Evolutionary conservation across 2,113 vertebrate species (phyloP).

Genomic region (Dunckerocampus dactyliophorus): DNA sequence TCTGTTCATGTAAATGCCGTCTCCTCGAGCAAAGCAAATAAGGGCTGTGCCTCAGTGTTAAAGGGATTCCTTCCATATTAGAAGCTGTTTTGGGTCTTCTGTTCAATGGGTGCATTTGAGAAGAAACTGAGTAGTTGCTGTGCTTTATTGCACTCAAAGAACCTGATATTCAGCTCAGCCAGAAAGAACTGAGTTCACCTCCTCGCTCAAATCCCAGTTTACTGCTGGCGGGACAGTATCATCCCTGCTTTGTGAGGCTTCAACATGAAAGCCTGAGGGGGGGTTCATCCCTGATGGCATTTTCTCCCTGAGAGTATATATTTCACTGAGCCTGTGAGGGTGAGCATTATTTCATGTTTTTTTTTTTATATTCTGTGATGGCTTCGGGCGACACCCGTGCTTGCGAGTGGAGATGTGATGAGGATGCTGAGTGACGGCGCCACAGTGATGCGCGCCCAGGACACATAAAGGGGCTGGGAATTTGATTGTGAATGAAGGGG

Average conservation of each 20-base stretch:
- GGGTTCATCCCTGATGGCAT: slow-evolving; percentile 17
- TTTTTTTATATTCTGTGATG: slow-evolving; percentile 1
- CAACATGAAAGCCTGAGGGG: slow-evolving; percentile 40
- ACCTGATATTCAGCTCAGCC: too few relatives aligned
- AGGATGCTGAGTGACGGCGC: slow-evolving; percentile 27
- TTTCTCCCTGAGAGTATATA: slow-evolving; percentile 23
- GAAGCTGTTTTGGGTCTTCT: too few relatives aligned
- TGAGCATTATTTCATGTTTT: slow-evolving; percentile 25
- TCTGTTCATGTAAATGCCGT: too few relatives aligned
- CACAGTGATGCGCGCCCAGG: slow-evolving; percentile 11
- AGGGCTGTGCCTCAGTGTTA: too few relatives aligned
- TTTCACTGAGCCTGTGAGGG: slow-evolving; percentile 34
- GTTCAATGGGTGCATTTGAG: too few relatives aligned
- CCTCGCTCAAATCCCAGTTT: slow-evolving; percentile 31
- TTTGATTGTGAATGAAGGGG: slow-evolving; percentile 29
- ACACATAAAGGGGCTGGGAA: slow-evolving; percentile 37
- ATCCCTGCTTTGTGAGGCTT: slow-evolving; percentile 38
- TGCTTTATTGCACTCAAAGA: too few relatives aligned
- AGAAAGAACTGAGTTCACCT: neutral
- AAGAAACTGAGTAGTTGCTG: too few relatives aligned
- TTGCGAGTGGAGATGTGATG: slow-evolving; percentile 21
- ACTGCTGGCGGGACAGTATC: slow-evolving; percentile 33
- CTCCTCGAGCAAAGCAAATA: too few relatives aligned
- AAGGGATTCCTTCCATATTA: too few relatives aligned
- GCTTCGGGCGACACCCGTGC: slow-evolving; percentile 32